Evolutionary conservation across 2,888 invertebrate genomes (phyloP).

Genomic region (Sicus ferrugineus): DNA sequence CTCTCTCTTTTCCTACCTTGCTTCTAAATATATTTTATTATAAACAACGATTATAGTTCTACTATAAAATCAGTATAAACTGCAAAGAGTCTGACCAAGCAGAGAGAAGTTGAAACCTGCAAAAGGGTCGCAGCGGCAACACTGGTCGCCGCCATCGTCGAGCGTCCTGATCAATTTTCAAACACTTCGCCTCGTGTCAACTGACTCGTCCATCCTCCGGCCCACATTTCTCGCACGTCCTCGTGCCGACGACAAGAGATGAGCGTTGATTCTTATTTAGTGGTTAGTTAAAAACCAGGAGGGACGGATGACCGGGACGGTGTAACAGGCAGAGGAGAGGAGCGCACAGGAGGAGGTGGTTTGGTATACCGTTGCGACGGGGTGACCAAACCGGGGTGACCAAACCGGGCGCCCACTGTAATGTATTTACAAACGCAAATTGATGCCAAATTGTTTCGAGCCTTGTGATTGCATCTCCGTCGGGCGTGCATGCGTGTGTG

Average conservation of each 20-base stretch:
- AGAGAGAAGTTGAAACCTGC: background rate
- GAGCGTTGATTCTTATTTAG: background rate
- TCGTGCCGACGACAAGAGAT: background rate
- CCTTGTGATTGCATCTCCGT: background rate
- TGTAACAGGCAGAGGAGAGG: no score
- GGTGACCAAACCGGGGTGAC: no score
- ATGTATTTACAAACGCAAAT: constrained; percentile 35
- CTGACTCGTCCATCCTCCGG: background rate
- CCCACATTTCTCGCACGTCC: background rate
- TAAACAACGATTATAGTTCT: no score
- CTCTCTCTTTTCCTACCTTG: no score
- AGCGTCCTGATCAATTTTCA: background rate
- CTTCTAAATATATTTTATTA: no score
- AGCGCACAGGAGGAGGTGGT: no score
- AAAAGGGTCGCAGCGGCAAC: background rate
- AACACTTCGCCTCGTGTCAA: background rate
- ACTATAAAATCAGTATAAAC: no score
- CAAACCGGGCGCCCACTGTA: background rate
- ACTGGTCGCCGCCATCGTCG: background rate
- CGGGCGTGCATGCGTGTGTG: background rate
- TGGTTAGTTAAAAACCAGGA: no score
- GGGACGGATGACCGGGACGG: no score
- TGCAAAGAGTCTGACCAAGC: background rate
- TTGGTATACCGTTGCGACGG: no score
- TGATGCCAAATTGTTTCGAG: constrained; percentile 33